phyloP scores from a whole-genome alignment of 2,888 invertebrate species.

The Phania funesta region DNA sequence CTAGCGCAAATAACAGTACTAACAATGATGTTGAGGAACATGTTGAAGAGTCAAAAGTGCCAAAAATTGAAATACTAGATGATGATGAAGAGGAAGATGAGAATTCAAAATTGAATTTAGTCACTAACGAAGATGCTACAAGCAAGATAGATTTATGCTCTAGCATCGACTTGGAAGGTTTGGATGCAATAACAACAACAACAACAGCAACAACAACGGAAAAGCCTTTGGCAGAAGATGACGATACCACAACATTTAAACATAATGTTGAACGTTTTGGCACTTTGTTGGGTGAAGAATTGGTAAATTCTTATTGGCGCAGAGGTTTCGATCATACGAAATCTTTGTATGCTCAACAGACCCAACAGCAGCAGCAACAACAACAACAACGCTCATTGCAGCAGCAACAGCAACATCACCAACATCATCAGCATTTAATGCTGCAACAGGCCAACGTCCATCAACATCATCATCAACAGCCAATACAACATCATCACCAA shows the following conservation, averaged over 20 bases:
- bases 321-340: slow-evolving; percentile 84
- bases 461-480: slow-evolving; percentile 67
- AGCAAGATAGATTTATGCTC: not conserved
- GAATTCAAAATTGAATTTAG: not conserved
- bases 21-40: slow-evolving; percentile 30
- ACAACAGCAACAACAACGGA: not conserved
- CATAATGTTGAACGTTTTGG: slow-evolving; percentile 86
- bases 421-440: slow-evolving; percentile 66
- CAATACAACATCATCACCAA: slow-evolving; percentile 49
- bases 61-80: slow-evolving; percentile 70
- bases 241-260: slow-evolving; percentile 65
- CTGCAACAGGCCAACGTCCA: slow-evolving; percentile 63
- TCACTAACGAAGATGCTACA: not conserved
- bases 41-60: slow-evolving; percentile 65
- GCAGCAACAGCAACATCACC: slow-evolving; percentile 69
- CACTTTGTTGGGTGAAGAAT: slow-evolving; percentile 88
- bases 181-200: slow-evolving; percentile 33
- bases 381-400: slow-evolving; percentile 66
- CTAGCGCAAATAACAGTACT: slow-evolving; percentile 1
- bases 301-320: slow-evolving; percentile 89
- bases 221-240: slow-evolving; percentile 15
- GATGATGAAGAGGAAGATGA: slow-evolving; percentile 68
- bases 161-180: slow-evolving; percentile 66
- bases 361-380: slow-evolving; percentile 74
- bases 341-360: slow-evolving; percentile 78